Percentiles rank a stretch among this genome's conserved stretches.
phyloP scores from a whole-genome alignment of 2,113 vertebrate species.

The Martes martes region DNA sequence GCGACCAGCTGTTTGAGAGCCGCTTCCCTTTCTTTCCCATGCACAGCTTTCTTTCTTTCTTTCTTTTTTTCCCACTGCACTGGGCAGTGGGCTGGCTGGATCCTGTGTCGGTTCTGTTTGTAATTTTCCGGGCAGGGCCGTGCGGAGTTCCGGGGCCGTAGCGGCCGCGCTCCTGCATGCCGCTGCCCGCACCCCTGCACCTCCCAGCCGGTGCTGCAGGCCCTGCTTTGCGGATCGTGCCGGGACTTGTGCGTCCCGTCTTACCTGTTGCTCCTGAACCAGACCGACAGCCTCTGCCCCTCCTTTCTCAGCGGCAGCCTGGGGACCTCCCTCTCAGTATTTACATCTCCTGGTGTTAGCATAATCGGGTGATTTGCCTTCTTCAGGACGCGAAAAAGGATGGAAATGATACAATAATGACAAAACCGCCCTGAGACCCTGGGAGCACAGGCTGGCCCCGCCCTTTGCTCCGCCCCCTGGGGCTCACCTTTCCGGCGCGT shows the following conservation, averaged over 20 bases:
- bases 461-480: background rate
- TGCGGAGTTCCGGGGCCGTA: background rate
- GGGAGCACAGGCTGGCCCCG: rapidly evolving
- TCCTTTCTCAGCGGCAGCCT: background rate
- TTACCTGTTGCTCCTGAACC: conserved; percentile 7
- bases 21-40: background rate
- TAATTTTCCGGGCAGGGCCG: background rate
- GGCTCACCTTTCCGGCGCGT: background rate
- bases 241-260: conserved; percentile 33
- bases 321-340: background rate
- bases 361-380: background rate
- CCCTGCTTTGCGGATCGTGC: background rate
- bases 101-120: too few species aligned
- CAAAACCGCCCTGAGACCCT: background rate
- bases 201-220: background rate
- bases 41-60: too few species aligned
- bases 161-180: background rate
- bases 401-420: background rate
- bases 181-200: background rate
- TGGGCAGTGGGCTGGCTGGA: background rate
- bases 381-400: background rate
- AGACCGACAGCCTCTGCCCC: background rate
- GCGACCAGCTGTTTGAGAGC: background rate
- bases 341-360: background rate
- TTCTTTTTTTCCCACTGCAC: too few species aligned